phyloP scores from a whole-genome alignment of 1,140 invertebrate species.

The Drosophila grimshawi region DNA sequence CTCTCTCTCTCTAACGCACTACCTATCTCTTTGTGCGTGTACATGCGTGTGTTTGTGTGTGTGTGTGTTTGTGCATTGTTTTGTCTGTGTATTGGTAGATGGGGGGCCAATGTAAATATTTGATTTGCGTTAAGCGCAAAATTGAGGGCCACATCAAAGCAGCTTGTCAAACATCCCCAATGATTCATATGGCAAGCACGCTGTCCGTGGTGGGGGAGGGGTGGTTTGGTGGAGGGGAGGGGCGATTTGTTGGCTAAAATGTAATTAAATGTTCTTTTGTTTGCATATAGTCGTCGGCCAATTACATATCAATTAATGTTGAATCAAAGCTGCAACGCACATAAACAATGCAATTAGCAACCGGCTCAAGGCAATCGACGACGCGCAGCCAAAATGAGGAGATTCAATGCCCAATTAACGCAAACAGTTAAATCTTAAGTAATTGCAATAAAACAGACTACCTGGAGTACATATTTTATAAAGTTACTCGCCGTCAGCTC shows the following conservation, averaged over 20 bases:
- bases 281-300: conserved; percentile 49
- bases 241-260: conserved; percentile 46
- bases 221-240: neutral
- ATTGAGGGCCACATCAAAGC: conserved; percentile 65
- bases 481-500: conserved; percentile 45
- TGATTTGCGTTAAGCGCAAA: conserved; percentile 69
- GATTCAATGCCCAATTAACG: conserved; percentile 80
- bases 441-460: conserved; percentile 82
- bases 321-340: conserved; percentile 58
- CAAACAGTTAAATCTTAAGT: conserved; percentile 78
- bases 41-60: conserved; percentile 20
- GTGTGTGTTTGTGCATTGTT: conserved; percentile 7
- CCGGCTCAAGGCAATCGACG: neutral
- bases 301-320: conserved; percentile 82
- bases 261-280: conserved; percentile 76
- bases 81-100: neutral
- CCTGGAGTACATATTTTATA: conserved; percentile 79
- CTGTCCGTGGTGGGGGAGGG: neutral
- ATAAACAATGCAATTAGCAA: conserved; percentile 66
- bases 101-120: conserved; percentile 60
- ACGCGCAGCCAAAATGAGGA: conserved; percentile 44
- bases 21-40: too few relatives aligned
- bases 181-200: neutral
- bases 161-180: conserved; percentile 25
- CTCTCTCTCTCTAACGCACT: neutral